Evolutionary conservation across 2,113 vertebrate species (phyloP), one percentile per base, ranked within the genome.

Genomic region (Chaetodon trifascialis): DNA sequence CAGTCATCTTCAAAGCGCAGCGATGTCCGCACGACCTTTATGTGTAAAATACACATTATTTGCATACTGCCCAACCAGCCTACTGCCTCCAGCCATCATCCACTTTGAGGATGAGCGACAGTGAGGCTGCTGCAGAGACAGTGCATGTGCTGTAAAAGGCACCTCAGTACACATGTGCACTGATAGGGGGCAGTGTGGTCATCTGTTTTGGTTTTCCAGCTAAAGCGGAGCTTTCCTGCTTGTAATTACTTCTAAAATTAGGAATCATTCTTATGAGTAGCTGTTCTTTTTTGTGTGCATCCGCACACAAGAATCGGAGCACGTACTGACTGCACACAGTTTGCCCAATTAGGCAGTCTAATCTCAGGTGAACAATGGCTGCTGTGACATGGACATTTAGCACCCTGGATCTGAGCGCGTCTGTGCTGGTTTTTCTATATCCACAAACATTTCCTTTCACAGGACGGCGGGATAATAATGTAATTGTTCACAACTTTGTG

Each of bases 131-230:
- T 23, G 63, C 49, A 23, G 11, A 80, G 84, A 84, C 82, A 44
- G 62, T 47, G 40, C 21, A 21, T 55, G 59, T 4, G 19, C 54
- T 38, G 12, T 11, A 17, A 46, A 36, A 55, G 54, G 60, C 30
- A 36, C 34, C 54, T 49, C 71, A 76, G 75, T 90, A 65, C 84
- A 72, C 55, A 25, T 49, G 54, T 52, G 11, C 54, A 77, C 83
- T 83, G 86, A 88, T 73, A 91, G 94, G 84, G 90, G 93, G 92
- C 94, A 93, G 88, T 93, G 82, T 93, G 84, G 88, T 83, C 82
- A 86, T 92, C 79, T 82, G 62, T 58, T 51, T 42, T 47, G 60
- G 7, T 46, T 30, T 71, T 7, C 51, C 4, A 36, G 19, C 15
- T 8, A 19, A 55, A 84, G 14, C 7, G 1, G n/a, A 79, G 42